These are phyloP conservation scores for Scaptomyza montana DNA, from an alignment of 1,140 invertebrate species.

Conservation along the genomic window DNA sequence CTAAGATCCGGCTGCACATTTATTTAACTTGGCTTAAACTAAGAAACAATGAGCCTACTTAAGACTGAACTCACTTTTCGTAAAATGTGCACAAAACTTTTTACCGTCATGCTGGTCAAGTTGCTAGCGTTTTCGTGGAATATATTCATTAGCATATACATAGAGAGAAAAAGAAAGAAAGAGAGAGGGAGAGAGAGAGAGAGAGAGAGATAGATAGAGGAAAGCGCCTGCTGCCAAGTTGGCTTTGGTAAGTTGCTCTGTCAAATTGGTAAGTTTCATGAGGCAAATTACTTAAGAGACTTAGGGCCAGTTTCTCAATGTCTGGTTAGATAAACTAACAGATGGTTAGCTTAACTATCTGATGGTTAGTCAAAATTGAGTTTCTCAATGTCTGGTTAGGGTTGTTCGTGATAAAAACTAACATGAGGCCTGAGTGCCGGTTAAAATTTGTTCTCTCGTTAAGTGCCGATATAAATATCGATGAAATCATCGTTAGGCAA, in stretches of 20 bases:
- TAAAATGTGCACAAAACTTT: constrained; percentile 33
- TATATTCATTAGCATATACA: neutral
- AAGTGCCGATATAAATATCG: too few species aligned
- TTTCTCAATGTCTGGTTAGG: too few species aligned
- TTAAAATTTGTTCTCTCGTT: too few species aligned
- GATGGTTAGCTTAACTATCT: too few species aligned
- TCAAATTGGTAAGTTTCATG: constrained; percentile 69
- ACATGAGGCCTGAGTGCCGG: too few species aligned
- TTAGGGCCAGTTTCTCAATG: too few species aligned
- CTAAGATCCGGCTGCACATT: neutral
- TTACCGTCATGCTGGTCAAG: constrained; percentile 9
- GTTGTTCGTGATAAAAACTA: too few species aligned
- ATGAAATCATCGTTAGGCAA: too few species aligned
- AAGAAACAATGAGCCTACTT: constrained; percentile 28
- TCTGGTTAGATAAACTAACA: too few species aligned
- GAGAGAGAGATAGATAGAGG: neutral
- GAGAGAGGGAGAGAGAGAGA: too few species aligned
- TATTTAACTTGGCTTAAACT: constrained; percentile 38
- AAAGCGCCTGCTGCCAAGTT: neutral
- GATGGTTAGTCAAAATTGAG: too few species aligned
- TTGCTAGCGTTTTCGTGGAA: neutral
- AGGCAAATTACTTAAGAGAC: constrained; percentile 66
- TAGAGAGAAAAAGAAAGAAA: too few species aligned
- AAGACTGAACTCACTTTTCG: neutral
- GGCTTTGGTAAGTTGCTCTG: constrained; percentile 17